phyloP scores from a whole-genome alignment of 2,888 invertebrate genomes.

The Caenorhabditis imperialis region DNA sequence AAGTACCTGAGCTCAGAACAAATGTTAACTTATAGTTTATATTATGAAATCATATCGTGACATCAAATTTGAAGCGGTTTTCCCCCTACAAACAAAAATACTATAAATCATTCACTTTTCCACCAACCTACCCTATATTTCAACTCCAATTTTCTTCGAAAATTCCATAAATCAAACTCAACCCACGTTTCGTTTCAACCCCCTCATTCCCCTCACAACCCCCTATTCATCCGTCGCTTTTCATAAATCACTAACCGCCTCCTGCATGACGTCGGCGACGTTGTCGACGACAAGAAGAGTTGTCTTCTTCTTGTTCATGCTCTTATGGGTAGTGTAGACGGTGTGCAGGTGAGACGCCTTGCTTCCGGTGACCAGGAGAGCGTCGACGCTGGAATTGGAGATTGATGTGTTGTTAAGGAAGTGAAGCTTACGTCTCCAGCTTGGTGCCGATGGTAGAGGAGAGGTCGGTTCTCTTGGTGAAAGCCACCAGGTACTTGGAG shows the following conservation, averaged over 20 bases:
- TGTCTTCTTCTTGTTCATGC: constrained; percentile 87
- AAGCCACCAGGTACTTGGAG: constrained; percentile 72
- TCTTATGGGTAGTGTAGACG: constrained; percentile 85
- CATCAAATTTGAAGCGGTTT: too few species aligned
- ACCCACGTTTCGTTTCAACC: too few species aligned
- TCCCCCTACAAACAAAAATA: too few species aligned
- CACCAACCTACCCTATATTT: neutral
- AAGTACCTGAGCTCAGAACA: too few species aligned
- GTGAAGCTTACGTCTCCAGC: constrained; percentile 71
- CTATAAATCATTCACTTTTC: neutral
- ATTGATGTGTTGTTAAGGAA: neutral
- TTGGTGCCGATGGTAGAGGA: constrained; percentile 73
- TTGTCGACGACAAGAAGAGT: constrained; percentile 89
- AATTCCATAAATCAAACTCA: too few species aligned
- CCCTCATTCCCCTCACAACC: too few species aligned
- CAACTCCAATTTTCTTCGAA: too few species aligned
- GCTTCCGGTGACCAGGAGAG: constrained; percentile 87
- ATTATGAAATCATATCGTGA: too few species aligned
- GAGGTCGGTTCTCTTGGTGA: constrained; percentile 76
- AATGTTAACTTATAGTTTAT: too few species aligned
- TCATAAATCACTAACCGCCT: constrained; percentile 83
- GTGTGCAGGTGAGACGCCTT: constrained; percentile 87
- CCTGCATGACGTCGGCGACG: constrained; percentile 89
- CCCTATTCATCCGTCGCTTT: neutral
- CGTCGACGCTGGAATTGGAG: constrained; percentile 82